Conservation (phyloP, 1,140 invertebrate genomes). For the Meteorus sp. region DNA sequence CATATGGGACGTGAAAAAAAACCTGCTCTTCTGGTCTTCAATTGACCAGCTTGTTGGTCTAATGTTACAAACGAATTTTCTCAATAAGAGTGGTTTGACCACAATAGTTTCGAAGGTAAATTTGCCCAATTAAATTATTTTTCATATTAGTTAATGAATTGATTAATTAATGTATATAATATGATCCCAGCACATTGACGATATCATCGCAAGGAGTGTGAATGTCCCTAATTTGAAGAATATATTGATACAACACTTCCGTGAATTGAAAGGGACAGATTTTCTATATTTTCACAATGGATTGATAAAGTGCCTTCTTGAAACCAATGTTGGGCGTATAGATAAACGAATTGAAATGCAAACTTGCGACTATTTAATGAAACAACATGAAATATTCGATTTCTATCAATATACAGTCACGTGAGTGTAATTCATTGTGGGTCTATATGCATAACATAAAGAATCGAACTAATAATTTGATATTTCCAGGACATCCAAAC, state of each 20-base stretch:
- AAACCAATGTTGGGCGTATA: constrained; percentile 5
- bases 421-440: not conserved
- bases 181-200: not conserved
- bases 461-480: too few relatives aligned
- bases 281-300: not conserved
- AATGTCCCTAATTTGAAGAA: not conserved
- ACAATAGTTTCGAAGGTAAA: not conserved
- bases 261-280: not conserved
- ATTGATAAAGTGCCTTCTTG: constrained; percentile 2
- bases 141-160: too few relatives aligned
- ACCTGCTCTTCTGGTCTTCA: constrained; percentile 37
- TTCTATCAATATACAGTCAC: not conserved
- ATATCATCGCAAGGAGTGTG: not conserved
- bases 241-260: not conserved
- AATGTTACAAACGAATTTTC: constrained; percentile 35
- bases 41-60: constrained; percentile 33
- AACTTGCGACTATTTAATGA: not conserved
- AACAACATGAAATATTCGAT: not conserved
- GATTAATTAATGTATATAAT: too few relatives aligned
- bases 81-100: not conserved
- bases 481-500: too few relatives aligned
- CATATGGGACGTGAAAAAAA: constrained; percentile 38
- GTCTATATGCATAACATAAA: constrained; percentile 32
- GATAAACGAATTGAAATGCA: constrained; percentile 16
- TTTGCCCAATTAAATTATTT: too few relatives aligned